phyloP scores from a whole-genome alignment of 1,140 invertebrate species.

The Copidosoma floridanum region DNA sequence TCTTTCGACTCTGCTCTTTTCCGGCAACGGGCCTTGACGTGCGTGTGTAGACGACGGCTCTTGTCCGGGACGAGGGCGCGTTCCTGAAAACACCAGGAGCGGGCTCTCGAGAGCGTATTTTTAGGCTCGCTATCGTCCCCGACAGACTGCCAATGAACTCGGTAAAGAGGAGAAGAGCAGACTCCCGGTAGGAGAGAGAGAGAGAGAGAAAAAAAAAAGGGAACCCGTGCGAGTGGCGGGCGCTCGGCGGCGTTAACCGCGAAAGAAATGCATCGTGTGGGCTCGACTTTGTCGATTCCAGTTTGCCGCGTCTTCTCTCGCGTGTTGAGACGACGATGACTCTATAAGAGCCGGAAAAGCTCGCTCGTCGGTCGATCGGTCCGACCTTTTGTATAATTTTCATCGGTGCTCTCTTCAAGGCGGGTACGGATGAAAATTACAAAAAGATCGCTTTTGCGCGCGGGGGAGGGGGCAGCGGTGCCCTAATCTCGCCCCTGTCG shows the following conservation, averaged over 20 bases:
- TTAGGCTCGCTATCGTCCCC: slow-evolving; percentile 25
- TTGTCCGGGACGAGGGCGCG: slow-evolving; percentile 6
- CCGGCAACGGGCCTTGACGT: slow-evolving; percentile 2
- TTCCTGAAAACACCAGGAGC: no score
- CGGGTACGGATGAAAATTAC: background rate
- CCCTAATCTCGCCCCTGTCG: background rate
- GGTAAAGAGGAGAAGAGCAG: background rate
- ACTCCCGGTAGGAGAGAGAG: background rate
- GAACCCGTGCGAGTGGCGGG: background rate
- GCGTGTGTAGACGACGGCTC: slow-evolving; percentile 1
- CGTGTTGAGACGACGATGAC: no score
- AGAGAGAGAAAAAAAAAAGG: background rate
- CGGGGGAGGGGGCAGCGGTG: no score
- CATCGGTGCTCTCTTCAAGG: background rate
- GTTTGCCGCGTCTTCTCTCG: no score
- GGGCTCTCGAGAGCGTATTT: slow-evolving; percentile 25
- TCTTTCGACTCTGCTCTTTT: background rate
- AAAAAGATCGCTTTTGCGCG: background rate
- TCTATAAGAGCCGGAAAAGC: slow-evolving; percentile 8
- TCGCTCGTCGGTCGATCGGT: background rate
- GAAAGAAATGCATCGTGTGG: no score
- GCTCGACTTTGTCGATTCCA: no score
- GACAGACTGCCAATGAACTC: slow-evolving; percentile 30
- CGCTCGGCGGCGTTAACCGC: no score
- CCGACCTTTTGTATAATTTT: slow-evolving; percentile 1